These are phyloP conservation scores for Pristionchus mayeri DNA, from an alignment of 2,888 invertebrate species.

Conservation along the genomic window DNA sequence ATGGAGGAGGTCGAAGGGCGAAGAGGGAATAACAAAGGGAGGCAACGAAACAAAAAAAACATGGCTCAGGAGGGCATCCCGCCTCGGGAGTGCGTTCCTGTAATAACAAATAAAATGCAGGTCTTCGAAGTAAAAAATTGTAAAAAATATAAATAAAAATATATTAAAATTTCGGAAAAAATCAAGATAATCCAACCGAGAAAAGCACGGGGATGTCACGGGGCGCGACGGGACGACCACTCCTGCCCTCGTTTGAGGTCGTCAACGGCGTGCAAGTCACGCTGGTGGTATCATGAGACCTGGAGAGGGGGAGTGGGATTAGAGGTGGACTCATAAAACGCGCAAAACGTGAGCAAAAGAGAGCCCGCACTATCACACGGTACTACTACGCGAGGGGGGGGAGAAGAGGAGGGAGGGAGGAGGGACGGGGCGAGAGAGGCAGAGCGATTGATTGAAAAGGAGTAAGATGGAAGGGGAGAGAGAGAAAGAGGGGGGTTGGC, in stretches of 20 bases:
- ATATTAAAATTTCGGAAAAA: too few species aligned
- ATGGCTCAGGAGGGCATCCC: background rate
- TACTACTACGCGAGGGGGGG: background rate
- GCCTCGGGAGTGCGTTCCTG: background rate
- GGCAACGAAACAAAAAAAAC: background rate
- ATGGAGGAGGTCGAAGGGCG: background rate
- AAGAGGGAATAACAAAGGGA: background rate
- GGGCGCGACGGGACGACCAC: background rate
- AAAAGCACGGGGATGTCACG: background rate
- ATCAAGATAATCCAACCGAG: background rate
- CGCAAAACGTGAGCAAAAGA: background rate
- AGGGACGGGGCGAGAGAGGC: background rate
- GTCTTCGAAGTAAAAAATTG: background rate
- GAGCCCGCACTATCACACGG: slow-evolving; percentile 20
- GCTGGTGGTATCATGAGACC: slow-evolving; percentile 19
- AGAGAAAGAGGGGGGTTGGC: slow-evolving; percentile 1
- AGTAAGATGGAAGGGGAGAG: background rate
- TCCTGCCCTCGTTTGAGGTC: slow-evolving; percentile 27
- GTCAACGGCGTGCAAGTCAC: background rate
- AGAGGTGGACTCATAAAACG: background rate
- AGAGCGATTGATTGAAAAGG: slow-evolving; percentile 39
- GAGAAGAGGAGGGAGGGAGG: background rate
- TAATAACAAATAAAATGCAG: background rate
- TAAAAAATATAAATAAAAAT: too few species aligned
- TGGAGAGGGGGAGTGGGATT: background rate